Percentiles rank a stretch among this genome's conserved stretches.
Evolutionary conservation across 2,888 invertebrate species (phyloP).

Genomic region (Scelioninae gen. 2): DNA sequence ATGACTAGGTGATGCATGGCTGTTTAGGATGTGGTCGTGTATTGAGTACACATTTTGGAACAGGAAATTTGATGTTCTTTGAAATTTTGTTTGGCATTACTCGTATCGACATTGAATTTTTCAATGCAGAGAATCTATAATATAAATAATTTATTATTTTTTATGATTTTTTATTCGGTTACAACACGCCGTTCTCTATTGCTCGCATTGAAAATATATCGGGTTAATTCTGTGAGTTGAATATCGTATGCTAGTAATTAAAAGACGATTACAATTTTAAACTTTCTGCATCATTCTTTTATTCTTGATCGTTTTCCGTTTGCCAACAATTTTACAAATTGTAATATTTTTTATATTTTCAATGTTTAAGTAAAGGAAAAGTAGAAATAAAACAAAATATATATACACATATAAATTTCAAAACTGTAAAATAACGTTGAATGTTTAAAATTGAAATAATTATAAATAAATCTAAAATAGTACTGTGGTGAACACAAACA

Average conservation of each 20-base stretch:
- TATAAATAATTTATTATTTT: too few species aligned
- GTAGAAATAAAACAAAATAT: too few species aligned
- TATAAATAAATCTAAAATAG: too few species aligned
- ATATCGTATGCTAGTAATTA: slow-evolving; percentile 19
- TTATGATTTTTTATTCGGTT: slow-evolving; percentile 27
- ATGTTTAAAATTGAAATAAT: too few species aligned
- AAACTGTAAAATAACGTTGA: too few species aligned
- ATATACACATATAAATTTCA: too few species aligned
- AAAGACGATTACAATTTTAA: slow-evolving; percentile 19
- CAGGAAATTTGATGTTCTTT: background rate
- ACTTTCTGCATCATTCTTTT: slow-evolving; percentile 9
- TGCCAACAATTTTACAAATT: background rate
- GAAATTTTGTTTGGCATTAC: too few species aligned
- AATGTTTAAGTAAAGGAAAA: background rate
- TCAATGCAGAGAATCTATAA: background rate
- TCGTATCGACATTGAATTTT: background rate
- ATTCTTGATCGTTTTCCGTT: slow-evolving; percentile 20
- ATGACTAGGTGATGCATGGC: background rate
- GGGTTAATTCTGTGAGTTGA: slow-evolving; percentile 61
- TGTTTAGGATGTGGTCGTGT: too few species aligned
- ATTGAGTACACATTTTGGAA: too few species aligned
- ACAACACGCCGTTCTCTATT: slow-evolving; percentile 68
- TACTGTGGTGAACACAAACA: too few species aligned
- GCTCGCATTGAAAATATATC: slow-evolving; percentile 47
- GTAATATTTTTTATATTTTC: background rate